Base-by-base conservation (phyloP, 2,113 vertebrate species). In the Echinops telfairi region DNA sequence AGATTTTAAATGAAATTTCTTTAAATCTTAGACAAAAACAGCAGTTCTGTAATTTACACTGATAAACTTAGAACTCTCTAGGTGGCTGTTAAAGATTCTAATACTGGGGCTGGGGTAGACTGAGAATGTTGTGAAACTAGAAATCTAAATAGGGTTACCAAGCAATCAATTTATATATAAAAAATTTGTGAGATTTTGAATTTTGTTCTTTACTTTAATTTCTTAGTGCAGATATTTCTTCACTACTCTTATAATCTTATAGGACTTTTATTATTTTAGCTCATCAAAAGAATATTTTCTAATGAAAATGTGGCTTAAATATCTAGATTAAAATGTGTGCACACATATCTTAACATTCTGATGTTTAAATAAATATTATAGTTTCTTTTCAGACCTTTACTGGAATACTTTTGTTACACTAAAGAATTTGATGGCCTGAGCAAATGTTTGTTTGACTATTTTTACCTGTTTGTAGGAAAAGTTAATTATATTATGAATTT, bases 61-160 rank as follows among this genome's bases (percentile, higher is more conserved):
- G 57, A 82, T 94, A 85, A 92, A 96, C 87, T 95, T 95, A 96
- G 90, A 95, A 14, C 22, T n/a, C 27, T 82, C 93, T 91, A 94
- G 83, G 47, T 94, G 91, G 27, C 80, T 93, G 88, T 89, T 86
- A 97, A 93, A 84, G 40, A 94, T 87, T 92, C 86, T 95, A 86
- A 95, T 88, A 70, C 89, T 91, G 66, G 60, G 16, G 87, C 47
- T 47, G 14, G 4, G 23, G 33, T 47, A 81, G 53, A 64, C 31
- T 58, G 47, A 89, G n/a, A 95, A 81, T 82, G n/a, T 95, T 95
- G 75, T 78, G 94, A 95, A 96, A 79, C 60, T 64, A 71, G 73
- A 92, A 88, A 94, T 92, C 73, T 94, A 91, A 94, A 10, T 92
- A 71, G 58, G 27, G 7, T 25, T 93, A 64, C 86, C 64, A 88